phyloP scores from a whole-genome alignment of 2,113 vertebrate species.

The Ptilorrhoa leucosticta region DNA sequence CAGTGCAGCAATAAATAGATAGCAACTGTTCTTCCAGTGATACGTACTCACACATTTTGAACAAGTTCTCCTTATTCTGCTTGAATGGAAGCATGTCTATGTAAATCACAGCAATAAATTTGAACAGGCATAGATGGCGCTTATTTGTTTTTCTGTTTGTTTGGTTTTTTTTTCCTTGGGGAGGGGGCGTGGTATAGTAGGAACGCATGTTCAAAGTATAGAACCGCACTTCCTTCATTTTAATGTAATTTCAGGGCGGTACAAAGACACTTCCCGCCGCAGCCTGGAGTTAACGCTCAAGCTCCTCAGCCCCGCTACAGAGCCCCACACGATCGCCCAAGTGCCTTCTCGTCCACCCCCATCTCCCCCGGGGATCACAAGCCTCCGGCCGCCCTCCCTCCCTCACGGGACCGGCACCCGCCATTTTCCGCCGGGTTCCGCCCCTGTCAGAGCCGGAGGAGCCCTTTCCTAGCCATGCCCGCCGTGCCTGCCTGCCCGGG shows the following conservation, averaged over 20 bases:
- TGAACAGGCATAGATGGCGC: background rate
- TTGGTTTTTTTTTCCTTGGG: accelerated
- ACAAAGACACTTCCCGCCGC: background rate
- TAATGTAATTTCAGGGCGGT: too few relatives aligned
- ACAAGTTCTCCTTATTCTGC: background rate
- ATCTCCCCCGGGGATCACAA: accelerated
- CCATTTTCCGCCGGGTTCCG: too few relatives aligned
- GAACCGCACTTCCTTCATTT: background rate
- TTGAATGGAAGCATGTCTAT: background rate
- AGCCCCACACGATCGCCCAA: background rate
- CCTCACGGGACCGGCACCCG: accelerated
- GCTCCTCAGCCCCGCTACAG: background rate
- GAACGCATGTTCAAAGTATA: accelerated
- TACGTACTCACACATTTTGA: accelerated
- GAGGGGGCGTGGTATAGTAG: accelerated
- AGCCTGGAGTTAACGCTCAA: background rate
- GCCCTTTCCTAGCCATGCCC: too few relatives aligned
- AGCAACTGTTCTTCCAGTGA: background rate
- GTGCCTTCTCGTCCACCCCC: accelerated
- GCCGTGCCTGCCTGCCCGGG: background rate
- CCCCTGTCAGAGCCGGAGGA: too few relatives aligned
- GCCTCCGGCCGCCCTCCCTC: too few relatives aligned
- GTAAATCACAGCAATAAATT: accelerated
- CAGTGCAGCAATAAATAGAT: accelerated
- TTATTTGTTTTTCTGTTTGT: too few relatives aligned